phyloP scores from a whole-genome alignment of 2,113 vertebrate genomes.

The Apeltes quadracus region DNA sequence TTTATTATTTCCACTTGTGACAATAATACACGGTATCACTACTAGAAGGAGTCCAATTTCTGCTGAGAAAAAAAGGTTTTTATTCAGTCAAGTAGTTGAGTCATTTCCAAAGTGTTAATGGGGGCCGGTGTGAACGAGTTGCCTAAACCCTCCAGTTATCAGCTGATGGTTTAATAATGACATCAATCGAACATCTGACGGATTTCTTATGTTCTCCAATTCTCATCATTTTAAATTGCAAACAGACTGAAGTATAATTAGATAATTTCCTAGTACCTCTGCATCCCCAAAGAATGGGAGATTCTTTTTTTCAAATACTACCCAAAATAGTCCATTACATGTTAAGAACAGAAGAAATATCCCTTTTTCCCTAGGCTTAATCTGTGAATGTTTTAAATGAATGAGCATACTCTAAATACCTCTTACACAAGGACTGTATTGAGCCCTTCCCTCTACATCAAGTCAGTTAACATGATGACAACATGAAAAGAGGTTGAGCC shows the following conservation, averaged over 20 bases:
- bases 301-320: not conserved
- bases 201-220: no score
- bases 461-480: constrained; percentile 8
- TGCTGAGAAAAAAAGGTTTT: not conserved
- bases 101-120: not conserved
- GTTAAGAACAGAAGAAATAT: not conserved
- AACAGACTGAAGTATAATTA: not conserved
- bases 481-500: not conserved
- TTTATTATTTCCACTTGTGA: not conserved
- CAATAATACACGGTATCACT: no score
- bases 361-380: not conserved
- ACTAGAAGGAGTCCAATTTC: not conserved
- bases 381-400: constrained; percentile 10
- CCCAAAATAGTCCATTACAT: not conserved
- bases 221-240: constrained; percentile 3
- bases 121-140: not conserved
- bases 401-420: constrained; percentile 24
- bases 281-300: not conserved
- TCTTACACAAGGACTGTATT: constrained; percentile 7
- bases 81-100: not conserved
- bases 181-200: no score
- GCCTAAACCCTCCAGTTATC: not conserved
- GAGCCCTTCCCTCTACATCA: not conserved
- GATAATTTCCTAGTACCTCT: constrained; percentile 13
- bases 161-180: not conserved